Percentiles rank a stretch among this genome's conserved stretches.
Conservation (phyloP, 1,140 invertebrate genomes). For the Drosophila pseudoananassae region DNA sequence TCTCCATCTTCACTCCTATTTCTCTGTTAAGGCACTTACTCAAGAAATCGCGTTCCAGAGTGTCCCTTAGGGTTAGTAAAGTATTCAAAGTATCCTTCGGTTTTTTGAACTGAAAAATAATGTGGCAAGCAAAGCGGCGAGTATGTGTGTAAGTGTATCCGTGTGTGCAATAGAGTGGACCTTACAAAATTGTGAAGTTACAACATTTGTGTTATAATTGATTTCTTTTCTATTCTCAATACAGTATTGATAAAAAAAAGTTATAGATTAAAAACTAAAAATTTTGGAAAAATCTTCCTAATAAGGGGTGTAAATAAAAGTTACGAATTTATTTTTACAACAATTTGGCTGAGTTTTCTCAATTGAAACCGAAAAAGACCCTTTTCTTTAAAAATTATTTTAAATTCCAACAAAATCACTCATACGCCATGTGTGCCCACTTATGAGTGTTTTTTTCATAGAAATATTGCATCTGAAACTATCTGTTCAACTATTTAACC, state of each 20-base stretch:
- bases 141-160: slow-evolving; percentile 21
- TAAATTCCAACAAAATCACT: slow-evolving; percentile 1
- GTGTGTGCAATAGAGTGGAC: slow-evolving; percentile 31
- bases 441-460: neutral
- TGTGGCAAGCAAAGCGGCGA: slow-evolving; percentile 42
- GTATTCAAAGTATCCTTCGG: slow-evolving; percentile 22
- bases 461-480: neutral
- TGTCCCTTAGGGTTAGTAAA: slow-evolving; percentile 55
- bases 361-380: neutral
- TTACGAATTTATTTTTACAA: neutral
- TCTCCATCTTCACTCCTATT: slow-evolving; percentile 10
- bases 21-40: slow-evolving; percentile 72
- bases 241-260: too few relatives aligned
- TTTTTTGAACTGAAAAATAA: slow-evolving; percentile 44
- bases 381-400: neutral
- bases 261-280: too few relatives aligned
- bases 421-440: slow-evolving; percentile 2
- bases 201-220: too few relatives aligned
- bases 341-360: neutral
- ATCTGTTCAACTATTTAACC: neutral
- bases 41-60: slow-evolving; percentile 73
- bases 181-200: too few relatives aligned
- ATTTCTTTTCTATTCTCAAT: too few relatives aligned
- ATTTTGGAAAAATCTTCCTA: too few relatives aligned
- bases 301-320: too few relatives aligned